Evolutionary conservation across 2,888 invertebrate species (phyloP), one percentile per base, ranked within the genome.

Genomic region (Bembecia ichneumoniformis): DNA sequence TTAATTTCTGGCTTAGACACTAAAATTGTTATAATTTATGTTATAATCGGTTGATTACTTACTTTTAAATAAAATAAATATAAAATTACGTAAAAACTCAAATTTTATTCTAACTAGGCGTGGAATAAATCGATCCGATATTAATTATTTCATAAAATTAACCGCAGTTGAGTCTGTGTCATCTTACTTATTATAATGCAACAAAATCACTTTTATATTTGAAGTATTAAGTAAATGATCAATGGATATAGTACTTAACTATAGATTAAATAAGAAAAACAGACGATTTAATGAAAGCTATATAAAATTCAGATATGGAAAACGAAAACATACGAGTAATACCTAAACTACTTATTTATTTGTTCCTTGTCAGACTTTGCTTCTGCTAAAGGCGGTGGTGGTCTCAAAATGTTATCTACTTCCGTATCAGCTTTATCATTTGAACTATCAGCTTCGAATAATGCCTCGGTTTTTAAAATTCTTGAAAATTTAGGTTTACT

Each of bases 401-500:
- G 79, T 58, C 72, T 69, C 40, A 83, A 58, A 20, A 79, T 55
- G 15, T 69, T 71, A 48, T 74, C 68, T 34, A 79, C 66, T 36
- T 67, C 55, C 0, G 61, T 58, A 49, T 75, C 71, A n/a, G 59
- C 60, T 7, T 66, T 63, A 3, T 73, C 71, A 17, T 61, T 54
- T 13, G 68, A 68, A 54, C 61, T 57, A 14, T 74, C 76, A 47
- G 77, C 67, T 56, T 83, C 81, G 59, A 77, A 83, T 35, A 82
- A 60, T 0, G 82, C 75, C 50, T 83, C 82, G 40, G 77, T 64
- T 58, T 82, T 84, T 35, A 76, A 58, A 51, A 78, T 55, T 52
- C 79, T 70, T 43, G 72, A 53, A 3, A 71, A 51, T 66, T 77
- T 82, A 5, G 78, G 74, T 52, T 76, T 82, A 35, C 63, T 70